Evolutionary conservation across 2,888 invertebrate species (phyloP).

Genomic region (Tenthredo livida): DNA sequence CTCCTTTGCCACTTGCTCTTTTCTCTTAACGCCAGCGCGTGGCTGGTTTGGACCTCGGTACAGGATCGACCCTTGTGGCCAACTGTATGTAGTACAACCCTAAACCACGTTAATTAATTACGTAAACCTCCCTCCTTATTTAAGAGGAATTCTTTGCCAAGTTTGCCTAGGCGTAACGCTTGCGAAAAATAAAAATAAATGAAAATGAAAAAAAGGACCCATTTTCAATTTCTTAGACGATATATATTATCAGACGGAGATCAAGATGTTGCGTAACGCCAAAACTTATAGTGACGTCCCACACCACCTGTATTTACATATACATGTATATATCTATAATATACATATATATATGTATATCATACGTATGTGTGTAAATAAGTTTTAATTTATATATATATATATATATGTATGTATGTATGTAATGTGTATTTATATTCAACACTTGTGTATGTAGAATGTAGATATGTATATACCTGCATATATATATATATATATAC

Average conservation of each 20-base stretch:
- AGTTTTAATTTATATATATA: background rate
- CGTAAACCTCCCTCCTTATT: background rate
- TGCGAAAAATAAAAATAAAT: background rate
- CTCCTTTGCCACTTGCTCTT: background rate
- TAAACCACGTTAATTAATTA: conserved; percentile 24
- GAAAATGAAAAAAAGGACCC: background rate
- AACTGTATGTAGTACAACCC: background rate
- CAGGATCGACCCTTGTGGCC: background rate
- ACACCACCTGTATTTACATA: conserved; percentile 22
- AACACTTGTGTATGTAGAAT: no score
- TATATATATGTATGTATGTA: background rate
- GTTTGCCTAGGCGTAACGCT: background rate
- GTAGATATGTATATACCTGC: no score
- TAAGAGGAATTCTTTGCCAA: conserved; percentile 2
- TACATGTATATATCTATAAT: background rate
- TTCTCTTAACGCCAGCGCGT: background rate
- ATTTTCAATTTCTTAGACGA: background rate
- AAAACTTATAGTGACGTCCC: conserved; percentile 11
- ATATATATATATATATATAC: background rate
- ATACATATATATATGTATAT: background rate
- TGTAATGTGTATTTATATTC: no score
- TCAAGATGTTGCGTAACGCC: conserved; percentile 11
- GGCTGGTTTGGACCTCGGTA: background rate
- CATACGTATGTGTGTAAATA: background rate
- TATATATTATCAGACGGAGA: background rate